Percentiles rank a stretch among this genome's conserved stretches.
These are phyloP conservation scores for Calidris pygmaea DNA, from an alignment of 2,113 vertebrate genomes.

Conservation along the genomic window DNA sequence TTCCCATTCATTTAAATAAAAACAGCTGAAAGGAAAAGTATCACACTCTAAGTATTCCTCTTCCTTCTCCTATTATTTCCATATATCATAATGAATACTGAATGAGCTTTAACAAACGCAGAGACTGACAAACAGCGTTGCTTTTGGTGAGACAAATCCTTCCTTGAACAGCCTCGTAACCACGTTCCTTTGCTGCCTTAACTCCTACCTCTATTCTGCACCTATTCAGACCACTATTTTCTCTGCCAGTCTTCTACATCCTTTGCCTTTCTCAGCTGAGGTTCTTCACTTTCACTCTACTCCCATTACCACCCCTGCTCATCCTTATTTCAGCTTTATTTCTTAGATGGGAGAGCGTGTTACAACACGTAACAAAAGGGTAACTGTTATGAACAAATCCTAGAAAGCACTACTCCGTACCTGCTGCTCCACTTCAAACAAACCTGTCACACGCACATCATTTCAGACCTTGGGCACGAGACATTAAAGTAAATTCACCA, in stretches of 20 bases:
- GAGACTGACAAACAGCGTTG: neutral
- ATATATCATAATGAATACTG: neutral
- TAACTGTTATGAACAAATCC: neutral
- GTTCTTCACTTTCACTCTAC: neutral
- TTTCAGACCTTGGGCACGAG: neutral
- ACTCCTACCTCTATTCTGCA: neutral
- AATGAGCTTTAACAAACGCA: conserved; percentile 9
- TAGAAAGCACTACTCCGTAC: neutral
- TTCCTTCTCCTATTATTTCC: conserved; percentile 10
- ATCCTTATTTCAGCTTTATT: neutral
- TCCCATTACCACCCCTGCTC: neutral
- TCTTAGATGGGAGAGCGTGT: neutral
- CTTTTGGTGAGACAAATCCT: conserved; percentile 31
- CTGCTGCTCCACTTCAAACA: neutral
- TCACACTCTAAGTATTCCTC: neutral
- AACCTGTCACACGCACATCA: neutral
- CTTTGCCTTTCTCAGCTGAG: neutral
- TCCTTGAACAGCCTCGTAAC: neutral
- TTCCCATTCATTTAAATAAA: conserved; percentile 36
- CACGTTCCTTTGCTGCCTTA: neutral
- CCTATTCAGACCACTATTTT: neutral
- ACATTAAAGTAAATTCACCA: neutral
- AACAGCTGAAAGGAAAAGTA: conserved; percentile 24
- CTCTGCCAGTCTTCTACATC: neutral
- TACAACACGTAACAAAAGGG: neutral